Evolutionary conservation across 2,113 vertebrate genomes (phyloP), one percentile per base, ranked within the genome.

Genomic region (Salvelinus namaycush): DNA sequence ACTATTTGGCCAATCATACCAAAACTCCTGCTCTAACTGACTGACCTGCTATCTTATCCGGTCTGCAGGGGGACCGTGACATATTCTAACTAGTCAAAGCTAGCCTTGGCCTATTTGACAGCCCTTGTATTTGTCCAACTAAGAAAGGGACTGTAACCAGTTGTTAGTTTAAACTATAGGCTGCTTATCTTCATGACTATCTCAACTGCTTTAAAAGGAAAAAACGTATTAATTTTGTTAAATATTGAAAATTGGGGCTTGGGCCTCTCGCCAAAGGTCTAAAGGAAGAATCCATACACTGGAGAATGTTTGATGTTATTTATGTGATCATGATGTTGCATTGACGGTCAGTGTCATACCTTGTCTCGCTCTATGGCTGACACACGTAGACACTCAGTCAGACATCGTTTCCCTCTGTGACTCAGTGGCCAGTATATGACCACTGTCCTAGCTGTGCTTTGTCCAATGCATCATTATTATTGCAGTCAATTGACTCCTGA

Each of bases 321-420:
- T 91, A 92, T 88, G 86, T 90, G 86, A 81, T 87, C 70, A 81
- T 84, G 74, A 79, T 85, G 76, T 90, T 90, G 78, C 34, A 60
- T 39, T 83, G 72, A 81, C 77, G 79, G 80, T 87, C 79, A 79
- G 80, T 88, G 87, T 91, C 86, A 78, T 81, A 84, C 79, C 72
- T 84, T 87, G 83, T 89, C 86, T 77, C 70, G 65, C 70, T 57
- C 67, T 57, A 48, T 48, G 31, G 74, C 78, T 75, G 79, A 82
- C 85, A 91, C 83, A 91, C 86, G 13, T 48, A 76, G 92, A 93
- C 59, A 62, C 92, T 92, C 91, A 92, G 92, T 92, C 91, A 92
- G 86, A 85, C 83, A 81, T 54, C 6, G 5, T 88, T 77, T 72
- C 79, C 76, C 72, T 82, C 79, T 86, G 87, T 87, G 82, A 86